A percentile compares a stretch with the other conserved stretches of the same genome.
These are phyloP conservation scores for Ormia ochracea DNA, from an alignment of 2,888 invertebrate species.

Conservation along the genomic window DNA sequence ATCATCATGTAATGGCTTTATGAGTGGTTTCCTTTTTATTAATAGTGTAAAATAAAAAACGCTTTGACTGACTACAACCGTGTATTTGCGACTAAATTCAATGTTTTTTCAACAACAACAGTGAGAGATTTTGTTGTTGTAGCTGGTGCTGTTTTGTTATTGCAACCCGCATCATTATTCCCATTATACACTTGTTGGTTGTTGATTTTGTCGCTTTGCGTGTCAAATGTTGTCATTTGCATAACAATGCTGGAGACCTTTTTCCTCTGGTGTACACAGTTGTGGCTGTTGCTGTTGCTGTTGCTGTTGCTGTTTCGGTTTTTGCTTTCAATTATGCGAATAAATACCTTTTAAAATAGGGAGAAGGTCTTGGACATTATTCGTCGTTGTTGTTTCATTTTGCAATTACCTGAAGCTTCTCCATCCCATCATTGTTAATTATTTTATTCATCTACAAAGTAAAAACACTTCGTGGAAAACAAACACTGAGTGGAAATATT, in stretches of 20 bases:
- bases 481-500: too few relatives aligned
- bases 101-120: constrained; percentile 28
- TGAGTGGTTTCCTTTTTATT: constrained; percentile 35
- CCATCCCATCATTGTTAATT: not conserved
- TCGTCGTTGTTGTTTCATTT: not conserved
- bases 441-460: not conserved
- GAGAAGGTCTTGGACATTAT: constrained; percentile 64
- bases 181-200: constrained; percentile 54
- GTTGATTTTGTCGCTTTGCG: constrained; percentile 70
- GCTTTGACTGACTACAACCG: constrained; percentile 15
- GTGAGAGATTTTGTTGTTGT: constrained; percentile 27
- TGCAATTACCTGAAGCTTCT: not conserved
- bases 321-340: constrained; percentile 27
- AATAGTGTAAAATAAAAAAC: not conserved
- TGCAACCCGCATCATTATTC: constrained; percentile 54
- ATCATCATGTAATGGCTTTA: constrained; percentile 50
- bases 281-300: not conserved
- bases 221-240: constrained; percentile 76
- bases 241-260: constrained; percentile 76
- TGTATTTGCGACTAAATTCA: constrained; percentile 47
- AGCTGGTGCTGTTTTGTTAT: constrained; percentile 11
- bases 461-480: too few relatives aligned
- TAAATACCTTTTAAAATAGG: constrained; percentile 12
- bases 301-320: constrained; percentile 26
- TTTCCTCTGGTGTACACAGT: too few relatives aligned